Conservation (phyloP, 2,888 invertebrate species). For the Acronicta leporina region DNA sequence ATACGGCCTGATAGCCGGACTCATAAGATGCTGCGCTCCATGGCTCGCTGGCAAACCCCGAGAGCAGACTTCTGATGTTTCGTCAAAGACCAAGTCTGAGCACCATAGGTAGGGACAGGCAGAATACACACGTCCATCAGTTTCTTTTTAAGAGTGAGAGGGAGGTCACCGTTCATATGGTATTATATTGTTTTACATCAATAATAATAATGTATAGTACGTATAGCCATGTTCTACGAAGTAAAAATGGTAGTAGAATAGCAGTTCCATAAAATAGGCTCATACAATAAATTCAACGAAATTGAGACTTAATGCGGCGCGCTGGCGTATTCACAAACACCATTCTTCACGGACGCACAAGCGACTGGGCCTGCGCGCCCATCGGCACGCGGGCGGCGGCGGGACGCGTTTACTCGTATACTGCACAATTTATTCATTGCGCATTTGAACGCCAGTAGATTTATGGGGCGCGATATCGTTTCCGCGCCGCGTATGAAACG, state of each 20-base stretch:
- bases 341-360: constrained; percentile 52
- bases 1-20: too few species aligned
- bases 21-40: too few species aligned
- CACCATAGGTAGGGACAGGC: too few species aligned
- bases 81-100: too few species aligned
- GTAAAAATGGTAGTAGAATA: neutral
- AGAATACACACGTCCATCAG: too few species aligned
- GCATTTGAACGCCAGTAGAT: constrained; percentile 50
- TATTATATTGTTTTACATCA: too few species aligned
- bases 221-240: neutral
- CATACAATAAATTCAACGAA: constrained; percentile 49
- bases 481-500: constrained; percentile 56
- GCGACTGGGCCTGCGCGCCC: constrained; percentile 36
- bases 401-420: too few species aligned
- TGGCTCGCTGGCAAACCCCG: too few species aligned
- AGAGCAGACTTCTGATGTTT: too few species aligned
- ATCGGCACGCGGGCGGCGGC: neutral
- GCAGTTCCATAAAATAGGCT: constrained; percentile 37
- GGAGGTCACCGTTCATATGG: too few species aligned
- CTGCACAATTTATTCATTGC: constrained; percentile 61
- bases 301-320: constrained; percentile 50
- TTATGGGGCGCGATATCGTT: constrained; percentile 56
- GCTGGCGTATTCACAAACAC: constrained; percentile 55
- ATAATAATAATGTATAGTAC: too few species aligned
- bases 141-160: too few species aligned